Evolutionary conservation across 2,888 invertebrate species (phyloP), one percentile per base, ranked within the genome.

Genomic region (Nasonovia ribisnigri): DNA sequence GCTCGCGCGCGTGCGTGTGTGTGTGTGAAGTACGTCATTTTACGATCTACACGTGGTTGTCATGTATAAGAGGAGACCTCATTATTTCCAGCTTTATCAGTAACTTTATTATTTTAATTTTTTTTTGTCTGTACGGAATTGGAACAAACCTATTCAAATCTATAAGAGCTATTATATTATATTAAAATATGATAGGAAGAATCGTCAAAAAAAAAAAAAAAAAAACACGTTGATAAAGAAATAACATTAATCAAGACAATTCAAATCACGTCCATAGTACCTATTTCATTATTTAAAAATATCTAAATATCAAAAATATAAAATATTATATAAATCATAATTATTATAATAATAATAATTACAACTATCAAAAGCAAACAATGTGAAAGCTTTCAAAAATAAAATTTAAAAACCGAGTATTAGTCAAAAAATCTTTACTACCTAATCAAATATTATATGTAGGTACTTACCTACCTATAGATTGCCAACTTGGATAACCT

Each of bases 11-110:
- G 11, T n/a, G 42, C 24, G 84, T 1, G 84, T 43, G 46, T n/a
- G 51, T 36, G 36, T 36, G 57, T 48, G 87, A 87, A 48, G 36
- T 67, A 67, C 84, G 57, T 57, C 84, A 11, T 84, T 57, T 91
- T 91, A 86, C n/a, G 86, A 91, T 92, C 48, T 54, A 92, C 92
- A 88, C 88, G 88, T 88, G 92, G 77, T 92, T 42, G 92, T 92
- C 87, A 92, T 60, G 60, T 60, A 87, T 84, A 26, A 77, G 88
- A 92, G 46, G 67, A 88, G 88, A 51, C 88, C 88, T 77, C 43
- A 54, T 90, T 84, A 93, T 84, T 93, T 93, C 46, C 93, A 89
- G 84, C 42, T 92, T 84, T 93, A 93, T 93, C 93, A 46, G 84
- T 93, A 48, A 43, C 26, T 57, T 86, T 86, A 86, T 91, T 57